phyloP scores from a whole-genome alignment of 2,888 invertebrate genomes.

The Orthosia cruda region DNA sequence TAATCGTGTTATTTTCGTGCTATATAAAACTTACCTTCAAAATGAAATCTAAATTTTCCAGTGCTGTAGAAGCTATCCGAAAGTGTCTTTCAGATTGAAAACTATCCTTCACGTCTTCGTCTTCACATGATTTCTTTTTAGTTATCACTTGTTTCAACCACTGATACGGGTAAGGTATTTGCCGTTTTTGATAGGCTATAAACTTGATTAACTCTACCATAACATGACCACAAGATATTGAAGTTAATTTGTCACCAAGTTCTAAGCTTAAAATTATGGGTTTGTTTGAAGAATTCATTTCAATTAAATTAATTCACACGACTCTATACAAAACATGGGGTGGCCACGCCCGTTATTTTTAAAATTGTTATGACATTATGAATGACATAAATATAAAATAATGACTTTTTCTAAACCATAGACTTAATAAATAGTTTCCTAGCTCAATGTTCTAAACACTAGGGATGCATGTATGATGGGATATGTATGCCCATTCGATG shows the following conservation, averaged over 20 bases:
- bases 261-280: conserved; percentile 82
- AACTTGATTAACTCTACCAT: conserved; percentile 92
- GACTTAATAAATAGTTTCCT: too few relatives aligned
- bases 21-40: conserved; percentile 78
- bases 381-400: too few relatives aligned
- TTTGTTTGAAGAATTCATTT: conserved; percentile 71
- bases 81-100: conserved; percentile 87
- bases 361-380: conserved; percentile 15
- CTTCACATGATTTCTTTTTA: conserved; percentile 79
- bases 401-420: too few relatives aligned
- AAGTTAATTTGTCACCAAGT: conserved; percentile 90
- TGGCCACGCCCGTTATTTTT: conserved; percentile 30
- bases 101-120: conserved; percentile 77
- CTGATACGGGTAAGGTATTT: conserved; percentile 90
- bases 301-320: neutral
- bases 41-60: conserved; percentile 88
- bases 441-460: too few relatives aligned
- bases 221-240: conserved; percentile 91
- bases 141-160: conserved; percentile 88
- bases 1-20: neutral
- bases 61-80: conserved; percentile 83
- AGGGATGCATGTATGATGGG: too few relatives aligned
- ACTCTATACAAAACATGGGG: neutral
- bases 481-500: too few relatives aligned
- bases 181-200: conserved; percentile 91